Conservation (phyloP, 53 echinoderm and acorn worm genomes). For the Pentamera pediparva region DNA sequence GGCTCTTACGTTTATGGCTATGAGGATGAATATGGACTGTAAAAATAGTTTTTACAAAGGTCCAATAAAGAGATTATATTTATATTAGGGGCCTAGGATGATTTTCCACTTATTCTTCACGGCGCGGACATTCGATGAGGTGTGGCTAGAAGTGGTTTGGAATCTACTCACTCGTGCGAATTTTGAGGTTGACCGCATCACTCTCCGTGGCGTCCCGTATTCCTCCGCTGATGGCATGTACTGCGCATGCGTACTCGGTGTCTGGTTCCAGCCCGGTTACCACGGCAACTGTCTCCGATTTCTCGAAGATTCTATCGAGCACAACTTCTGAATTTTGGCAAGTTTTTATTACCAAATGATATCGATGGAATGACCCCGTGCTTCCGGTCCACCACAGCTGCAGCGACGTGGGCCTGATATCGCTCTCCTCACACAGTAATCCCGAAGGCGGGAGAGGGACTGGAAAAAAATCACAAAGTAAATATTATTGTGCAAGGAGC, state of each 20-base stretch:
- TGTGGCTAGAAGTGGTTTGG: no score
- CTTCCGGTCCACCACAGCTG: slow-evolving; percentile 53
- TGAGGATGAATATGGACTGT: no score
- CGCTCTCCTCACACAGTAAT: slow-evolving; percentile 21
- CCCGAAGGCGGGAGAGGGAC: slow-evolving; percentile 47
- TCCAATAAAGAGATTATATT: no score
- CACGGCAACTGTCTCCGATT: slow-evolving; percentile 28
- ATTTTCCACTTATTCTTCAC: no score
- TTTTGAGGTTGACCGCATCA: neutral
- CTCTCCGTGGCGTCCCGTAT: slow-evolving; percentile 35
- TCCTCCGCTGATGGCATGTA: slow-evolving; percentile 55
- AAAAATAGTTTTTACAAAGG: no score
- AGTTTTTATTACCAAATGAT: slow-evolving; percentile 43
- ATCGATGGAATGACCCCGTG: slow-evolving; percentile 48
- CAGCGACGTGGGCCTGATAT: slow-evolving; percentile 43
- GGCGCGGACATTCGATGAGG: no score
- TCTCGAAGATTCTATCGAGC: neutral
- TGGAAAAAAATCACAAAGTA: neutral
- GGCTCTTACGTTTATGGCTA: no score
- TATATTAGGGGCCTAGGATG: no score
- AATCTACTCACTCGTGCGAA: no score
- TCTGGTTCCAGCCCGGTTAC: slow-evolving; percentile 65
- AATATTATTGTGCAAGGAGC: no score
- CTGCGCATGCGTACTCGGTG: slow-evolving; percentile 48
- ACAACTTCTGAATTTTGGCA: neutral